phyloP scores from a whole-genome alignment of 2,797 vertebrate genomes.

The Miichthys miiuy region DNA sequence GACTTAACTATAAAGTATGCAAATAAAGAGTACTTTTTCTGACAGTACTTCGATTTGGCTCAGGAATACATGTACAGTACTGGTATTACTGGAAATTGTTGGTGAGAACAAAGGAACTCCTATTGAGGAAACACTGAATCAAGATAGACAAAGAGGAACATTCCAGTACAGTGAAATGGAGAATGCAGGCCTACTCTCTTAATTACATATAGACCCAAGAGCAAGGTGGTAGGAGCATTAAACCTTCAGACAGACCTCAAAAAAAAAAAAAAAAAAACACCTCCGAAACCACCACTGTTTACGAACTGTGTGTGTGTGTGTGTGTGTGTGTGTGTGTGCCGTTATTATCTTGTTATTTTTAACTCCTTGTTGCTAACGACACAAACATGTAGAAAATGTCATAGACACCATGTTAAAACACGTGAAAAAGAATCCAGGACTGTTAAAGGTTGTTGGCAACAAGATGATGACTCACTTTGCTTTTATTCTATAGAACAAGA shows the following conservation, averaged over 20 bases:
- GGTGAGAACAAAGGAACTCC: neutral
- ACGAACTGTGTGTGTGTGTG: neutral
- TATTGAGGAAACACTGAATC: neutral
- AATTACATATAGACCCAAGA: neutral
- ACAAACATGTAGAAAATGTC: neutral
- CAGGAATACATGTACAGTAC: neutral
- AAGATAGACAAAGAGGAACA: neutral
- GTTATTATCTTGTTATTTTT: conserved; percentile 4
- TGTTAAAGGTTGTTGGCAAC: neutral
- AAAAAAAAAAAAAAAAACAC: conserved; percentile 23
- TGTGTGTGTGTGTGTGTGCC: too few relatives aligned
- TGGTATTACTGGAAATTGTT: neutral
- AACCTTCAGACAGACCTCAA: neutral
- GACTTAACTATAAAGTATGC: too few relatives aligned
- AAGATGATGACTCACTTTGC: conserved; percentile 25
- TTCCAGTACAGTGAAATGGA: neutral
- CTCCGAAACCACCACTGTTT: neutral
- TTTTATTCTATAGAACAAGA: neutral
- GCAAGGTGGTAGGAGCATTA: neutral
- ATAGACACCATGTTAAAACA: neutral
- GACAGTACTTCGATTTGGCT: too few relatives aligned
- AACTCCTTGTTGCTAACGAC: neutral
- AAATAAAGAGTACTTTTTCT: too few relatives aligned
- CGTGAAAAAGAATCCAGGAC: neutral
- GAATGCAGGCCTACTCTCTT: neutral